Base-by-base conservation (phyloP, 2,888 invertebrate genomes). In the Teleiodes luculella region DNA sequence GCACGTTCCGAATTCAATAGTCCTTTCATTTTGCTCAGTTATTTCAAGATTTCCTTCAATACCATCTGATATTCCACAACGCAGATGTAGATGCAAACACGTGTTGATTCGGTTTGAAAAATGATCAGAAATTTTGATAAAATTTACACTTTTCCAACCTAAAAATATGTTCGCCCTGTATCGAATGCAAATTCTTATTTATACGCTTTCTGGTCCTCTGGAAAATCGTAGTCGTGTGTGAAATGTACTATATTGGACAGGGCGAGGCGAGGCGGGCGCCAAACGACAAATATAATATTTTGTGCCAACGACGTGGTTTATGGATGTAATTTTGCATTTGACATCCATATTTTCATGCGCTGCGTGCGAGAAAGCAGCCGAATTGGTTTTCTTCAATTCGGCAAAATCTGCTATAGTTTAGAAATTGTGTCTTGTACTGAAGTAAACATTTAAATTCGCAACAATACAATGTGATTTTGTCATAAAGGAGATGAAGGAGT, bases 171-270 rank as follows among this genome's bases (percentile, higher is more conserved):
- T 69, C 67, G 58, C 65, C 60, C 61, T 65, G 74, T 72, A 76
- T 72, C 67, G 67, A 74, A 79, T 70, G 73, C 72, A 76, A 75
- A 79, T 79, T 72, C 69, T 68, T 72, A 78, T 81, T 80, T 78
- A 73, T 71, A 59, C 64, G 63, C 67, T 71, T 69, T 62, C 52
- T 59, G 65, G 67, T 67, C 67, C 71, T 66, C 66, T 63, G 64
- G 66, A 68, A 75, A 76, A 75, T 74, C 73, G 74, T 70, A 70
- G 60, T 55, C 62, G 63, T 62, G 65, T 59, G 64, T 61, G 67
- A 70, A 74, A 74, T 76, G 72, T 77, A 75, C 74, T 74, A 79
- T 78, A 77, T 81, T 73, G 35, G 13, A 35, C 35, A 30, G 48
- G 48, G 35, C 35, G 48, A 28, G n/a, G 43, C 28, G 43, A 33